These are phyloP conservation scores for Alligator sinensis DNA, from an alignment of 2,113 vertebrate species.

Conservation along the genomic window DNA sequence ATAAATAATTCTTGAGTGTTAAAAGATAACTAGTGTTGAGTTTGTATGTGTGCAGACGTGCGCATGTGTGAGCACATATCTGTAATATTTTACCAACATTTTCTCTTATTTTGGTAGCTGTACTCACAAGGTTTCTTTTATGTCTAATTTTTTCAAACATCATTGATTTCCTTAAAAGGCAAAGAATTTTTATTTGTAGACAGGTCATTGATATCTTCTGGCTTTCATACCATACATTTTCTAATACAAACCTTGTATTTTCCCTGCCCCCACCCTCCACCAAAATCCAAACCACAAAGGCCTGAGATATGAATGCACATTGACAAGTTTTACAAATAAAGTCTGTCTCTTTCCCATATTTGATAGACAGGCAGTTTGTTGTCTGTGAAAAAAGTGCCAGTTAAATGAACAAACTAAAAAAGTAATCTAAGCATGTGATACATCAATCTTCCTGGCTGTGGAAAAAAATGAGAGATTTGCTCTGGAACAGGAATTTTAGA, in stretches of 20 bases:
- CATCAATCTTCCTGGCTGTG: constrained; percentile 6
- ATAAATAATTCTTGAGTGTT: background rate
- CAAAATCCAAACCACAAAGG: constrained; percentile 17
- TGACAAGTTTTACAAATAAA: constrained; percentile 30
- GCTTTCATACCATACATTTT: background rate
- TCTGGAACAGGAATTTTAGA: background rate
- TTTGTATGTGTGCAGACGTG: background rate
- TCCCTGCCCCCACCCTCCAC: background rate
- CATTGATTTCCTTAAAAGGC: background rate
- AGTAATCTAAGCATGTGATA: background rate
- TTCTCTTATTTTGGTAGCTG: background rate
- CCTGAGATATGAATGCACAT: background rate
- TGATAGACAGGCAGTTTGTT: background rate
- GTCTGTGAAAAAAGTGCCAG: background rate
- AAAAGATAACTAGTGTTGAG: too few relatives aligned
- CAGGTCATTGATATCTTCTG: background rate
- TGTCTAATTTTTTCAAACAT: background rate
- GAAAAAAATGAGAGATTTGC: background rate
- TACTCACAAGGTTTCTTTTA: background rate
- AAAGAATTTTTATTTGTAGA: background rate
- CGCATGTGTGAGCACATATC: background rate
- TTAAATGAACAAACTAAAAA: background rate
- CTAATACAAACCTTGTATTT: background rate
- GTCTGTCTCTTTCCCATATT: constrained; percentile 10
- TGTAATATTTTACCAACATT: background rate